Conservation (phyloP, 2,888 invertebrate species). For the Rhingia campestris region DNA sequence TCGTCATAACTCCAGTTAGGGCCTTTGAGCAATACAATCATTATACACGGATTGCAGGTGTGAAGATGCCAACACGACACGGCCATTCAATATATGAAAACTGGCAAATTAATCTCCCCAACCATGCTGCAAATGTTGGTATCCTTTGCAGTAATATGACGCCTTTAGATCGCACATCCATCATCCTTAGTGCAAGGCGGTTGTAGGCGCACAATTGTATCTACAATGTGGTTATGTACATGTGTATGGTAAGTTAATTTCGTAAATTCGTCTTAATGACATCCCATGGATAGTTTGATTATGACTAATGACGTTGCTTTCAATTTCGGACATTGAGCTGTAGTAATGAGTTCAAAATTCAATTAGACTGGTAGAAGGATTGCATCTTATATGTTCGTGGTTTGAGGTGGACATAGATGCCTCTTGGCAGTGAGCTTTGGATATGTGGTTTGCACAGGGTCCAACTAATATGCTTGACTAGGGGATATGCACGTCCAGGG, state of each 20-base stretch:
- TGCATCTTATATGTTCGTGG: background rate
- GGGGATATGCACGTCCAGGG: too few relatives aligned
- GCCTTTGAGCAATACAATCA: constrained; percentile 39
- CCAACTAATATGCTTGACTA: too few relatives aligned
- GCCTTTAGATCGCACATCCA: constrained; percentile 32
- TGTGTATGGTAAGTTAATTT: constrained; percentile 40
- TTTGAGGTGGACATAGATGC: background rate
- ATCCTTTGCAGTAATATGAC: constrained; percentile 32
- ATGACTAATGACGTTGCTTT: constrained; percentile 53
- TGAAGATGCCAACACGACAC: constrained; percentile 2
- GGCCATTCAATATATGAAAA: constrained; percentile 38
- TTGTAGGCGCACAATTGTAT: background rate
- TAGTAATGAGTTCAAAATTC: constrained; percentile 60
- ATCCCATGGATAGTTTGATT: constrained; percentile 42
- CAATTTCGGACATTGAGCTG: constrained; percentile 47
- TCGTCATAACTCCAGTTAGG: constrained; percentile 42
- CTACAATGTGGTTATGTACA: background rate
- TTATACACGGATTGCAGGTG: constrained; percentile 41
- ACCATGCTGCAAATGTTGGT: constrained; percentile 29
- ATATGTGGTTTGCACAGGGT: too few relatives aligned
- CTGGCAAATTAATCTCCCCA: constrained; percentile 44
- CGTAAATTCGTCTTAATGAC: constrained; percentile 48
- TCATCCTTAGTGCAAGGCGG: constrained; percentile 25
- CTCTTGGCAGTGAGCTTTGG: too few relatives aligned
- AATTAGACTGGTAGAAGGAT: constrained; percentile 37